Evolutionary conservation across 2,797 vertebrate species (phyloP), one percentile per base, ranked within the genome.

Genomic region (Pteronotus mesoamericanus): DNA sequence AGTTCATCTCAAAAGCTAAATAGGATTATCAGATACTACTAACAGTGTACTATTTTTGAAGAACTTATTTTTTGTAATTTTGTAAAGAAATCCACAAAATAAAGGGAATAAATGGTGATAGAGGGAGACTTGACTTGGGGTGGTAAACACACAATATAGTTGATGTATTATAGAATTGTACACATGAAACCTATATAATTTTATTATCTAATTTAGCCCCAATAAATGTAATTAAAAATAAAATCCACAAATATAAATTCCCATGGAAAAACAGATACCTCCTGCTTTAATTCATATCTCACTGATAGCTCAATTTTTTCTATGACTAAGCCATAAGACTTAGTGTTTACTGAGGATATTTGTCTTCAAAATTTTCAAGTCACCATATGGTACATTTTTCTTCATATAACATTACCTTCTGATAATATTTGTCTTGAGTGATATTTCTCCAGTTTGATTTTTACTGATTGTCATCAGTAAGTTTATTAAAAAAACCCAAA

Each of bases 341-440:
- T 57, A 91, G 44, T 68, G 42, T 71, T 92, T 86, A 37, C 64
- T 95, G 86, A 94, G 34, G 44, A 82, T 74, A 88, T 95, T 75
- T 96, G 42, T 88, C 74, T 64, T 93, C 21, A 91, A 42, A 89
- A 92, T 80, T 91, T 86, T 86, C 48, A 94, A 19, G 32, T 94
- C 72, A 96, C 61, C 37, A 90, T 66, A 64, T 86, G 42, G 86
- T 78, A 91, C 4, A 16, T 85, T 93, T 97, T 90, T 75, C 51
- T 89, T 96, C 46, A n/a, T 59, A 91, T 93, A 79, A 42, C 12
- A 71, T 90, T 91, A 75, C 19, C 66, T 91, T 69, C 85, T 79
- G 85, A 15, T 95, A 89, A 72, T 88, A 39, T 61, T 93, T 94
- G 95, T 87, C 71, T 80, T 34, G 32, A 95, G 26, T 80, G 29